Base-by-base conservation (phyloP, 2,797 vertebrate genomes). In the Hybognathus amarus region DNA sequence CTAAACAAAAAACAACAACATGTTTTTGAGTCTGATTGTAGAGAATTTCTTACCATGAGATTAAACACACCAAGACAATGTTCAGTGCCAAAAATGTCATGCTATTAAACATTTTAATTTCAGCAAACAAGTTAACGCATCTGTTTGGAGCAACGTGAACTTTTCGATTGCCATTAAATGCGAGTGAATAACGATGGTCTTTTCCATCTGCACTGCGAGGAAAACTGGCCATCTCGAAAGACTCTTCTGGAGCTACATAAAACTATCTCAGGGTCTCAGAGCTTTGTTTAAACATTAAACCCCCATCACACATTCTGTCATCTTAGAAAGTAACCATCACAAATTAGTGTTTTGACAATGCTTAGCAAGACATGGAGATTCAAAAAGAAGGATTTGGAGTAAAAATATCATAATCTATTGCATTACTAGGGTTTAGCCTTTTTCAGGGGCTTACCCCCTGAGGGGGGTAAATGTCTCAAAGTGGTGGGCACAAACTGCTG, bases 381-480 rank as follows among this genome's bases (percentile, higher is more conserved):
- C 18, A n/a, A n/a, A n/a, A n/a, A 70, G 17, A 17, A 45, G 45
- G 38, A 54, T 80, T 59, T 61, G 24, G 15, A 3, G 10, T n/a
- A 59, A 70, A 79, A 80, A 45, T 30, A n/a, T 56, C 38, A 33
- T 45, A 67, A 71, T 80, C 79, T n/a, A 80, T 80, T n/a, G n/a
- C 40, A 59, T 20, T 78, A 50, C 18, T 18, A 20, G 38, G 67
- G 38, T 80, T 70, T 56, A 71, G 24, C 52, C 64, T 18, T 54
- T 52, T n/a, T n/a, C 12, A 24, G 50, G 52, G n/a, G 64, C 40
- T 24, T 56, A 56, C 69, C 50, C 36, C 3, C n/a, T 27, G 33
- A 68, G 17, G 64, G 33, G n/a, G n/a, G n/a, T n/a, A n/a, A n/a
- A 69, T 52, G 10, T 68, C 12, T 38, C 54, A n/a, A 59, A 38